Evolutionary conservation across 30 jellyfish, hydroid and myxozoan genomes (phyloP).

Genomic region (Chrysaora quinquecirrha): DNA sequence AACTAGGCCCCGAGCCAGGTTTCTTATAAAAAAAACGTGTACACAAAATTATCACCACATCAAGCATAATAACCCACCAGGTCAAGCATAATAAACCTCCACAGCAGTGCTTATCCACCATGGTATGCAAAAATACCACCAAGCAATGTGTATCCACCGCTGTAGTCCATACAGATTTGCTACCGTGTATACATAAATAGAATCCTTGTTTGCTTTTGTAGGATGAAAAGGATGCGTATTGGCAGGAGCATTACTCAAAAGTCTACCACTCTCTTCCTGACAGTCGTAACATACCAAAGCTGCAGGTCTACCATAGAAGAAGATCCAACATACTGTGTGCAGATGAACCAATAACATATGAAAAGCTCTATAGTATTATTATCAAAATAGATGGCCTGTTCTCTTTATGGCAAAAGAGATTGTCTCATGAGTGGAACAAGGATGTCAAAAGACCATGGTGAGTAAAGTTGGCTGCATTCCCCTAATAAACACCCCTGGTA

Average conservation of each 20-base stretch:
- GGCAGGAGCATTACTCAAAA: slow-evolving; percentile 38
- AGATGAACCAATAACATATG: slow-evolving; percentile 13
- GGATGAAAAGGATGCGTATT: slow-evolving; percentile 63
- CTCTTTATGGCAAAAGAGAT: slow-evolving; percentile 56
- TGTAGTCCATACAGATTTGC: too few species aligned
- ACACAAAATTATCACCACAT: too few species aligned
- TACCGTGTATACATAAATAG: too few species aligned
- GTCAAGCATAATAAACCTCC: too few species aligned
- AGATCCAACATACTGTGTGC: background rate
- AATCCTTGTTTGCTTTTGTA: background rate
- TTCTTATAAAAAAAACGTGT: too few species aligned
- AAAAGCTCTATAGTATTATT: slow-evolving; percentile 24
- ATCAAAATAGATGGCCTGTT: slow-evolving; percentile 42
- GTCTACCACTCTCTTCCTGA: slow-evolving; percentile 56
- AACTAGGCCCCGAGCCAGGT: too few species aligned
- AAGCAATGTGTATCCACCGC: too few species aligned
- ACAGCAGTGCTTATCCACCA: too few species aligned
- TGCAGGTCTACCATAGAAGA: background rate
- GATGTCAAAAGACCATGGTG: slow-evolving; percentile 53
- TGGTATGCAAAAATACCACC: too few species aligned
- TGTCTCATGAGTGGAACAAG: slow-evolving; percentile 58
- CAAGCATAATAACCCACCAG: too few species aligned
- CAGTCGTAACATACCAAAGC: slow-evolving; percentile 15
- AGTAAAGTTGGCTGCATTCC: slow-evolving; percentile 1
- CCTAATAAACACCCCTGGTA: background rate